Base-by-base conservation (phyloP, 2,888 invertebrate species). In the Gnatocerus cornutus region DNA sequence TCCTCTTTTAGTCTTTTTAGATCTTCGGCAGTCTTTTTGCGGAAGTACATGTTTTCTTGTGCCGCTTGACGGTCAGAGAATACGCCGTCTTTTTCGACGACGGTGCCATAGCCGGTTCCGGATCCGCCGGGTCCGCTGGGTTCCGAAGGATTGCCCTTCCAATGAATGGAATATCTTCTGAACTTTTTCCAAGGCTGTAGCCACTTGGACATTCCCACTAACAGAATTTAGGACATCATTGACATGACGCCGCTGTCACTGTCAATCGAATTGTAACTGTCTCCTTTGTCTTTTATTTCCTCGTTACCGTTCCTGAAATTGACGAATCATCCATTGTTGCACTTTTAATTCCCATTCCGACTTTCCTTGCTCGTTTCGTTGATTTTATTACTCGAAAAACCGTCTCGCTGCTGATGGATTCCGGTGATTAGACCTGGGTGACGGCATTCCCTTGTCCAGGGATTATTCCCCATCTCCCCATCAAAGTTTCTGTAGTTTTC, bases 361-460 rank as follows among this genome's bases (percentile, higher is more conserved):
- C 7, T n/a, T 7, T 43, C 12, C 12, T 10, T 10, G 43, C 9
- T n/a, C 33, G 33, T 33, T n/a, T 45, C 43, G 21, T 58, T 55
- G 41, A 59, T 59, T 59, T 59, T 59, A 58, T 59, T 46, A 29
- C 41, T 8, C 10, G 30, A 37, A 37, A 53, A 46, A 29, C 62
- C 41, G 30, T 29, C 55, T 14, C 27, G 9, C 48, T 64, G 76
- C 74, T 77, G 77, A 78, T 78, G 76, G 74, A 76, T 77, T 73
- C 74, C 67, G 69, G 72, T 77, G 78, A 77, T 78, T 78, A 78
- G 75, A 77, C 75, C 74, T 70, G 71, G 72, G 76, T 75, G 77
- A 74, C 75, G 75, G 74, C 73, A 72, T 75, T 74, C 73, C 73
- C 74, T 72, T 71, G 72, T 71, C 74, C 64, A 48, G 73, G 73